Evolutionary conservation across 2,888 invertebrate species (phyloP), one percentile per base, ranked within the genome.

Genomic region (Shargacucullia verbasci): DNA sequence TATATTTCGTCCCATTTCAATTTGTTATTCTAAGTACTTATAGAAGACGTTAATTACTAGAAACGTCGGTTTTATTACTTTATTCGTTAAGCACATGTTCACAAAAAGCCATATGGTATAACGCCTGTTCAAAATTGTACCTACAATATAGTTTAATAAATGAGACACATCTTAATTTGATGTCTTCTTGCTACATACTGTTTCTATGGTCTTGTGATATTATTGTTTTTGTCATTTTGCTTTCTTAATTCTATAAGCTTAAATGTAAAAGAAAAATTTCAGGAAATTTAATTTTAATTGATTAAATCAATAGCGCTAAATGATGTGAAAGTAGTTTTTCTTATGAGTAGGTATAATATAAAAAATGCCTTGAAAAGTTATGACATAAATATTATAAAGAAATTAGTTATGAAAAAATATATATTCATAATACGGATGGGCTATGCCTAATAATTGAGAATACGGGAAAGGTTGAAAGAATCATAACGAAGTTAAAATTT

Each of bases 11-110:
- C 33, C 13, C 25, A 39, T 34, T 47, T 47, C 37, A 52, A 52
- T 58, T 49, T 59, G 52, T 39, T 50, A 47, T 45, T 54, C 33
- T 34, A 55, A 47, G 29, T 47, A 46, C 38, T 46, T 43, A 37
- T 45, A 59, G 52, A 45, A 57, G 54, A 53, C 35, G 47, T 29
- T 64, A 70, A 70, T 49, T 59, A 41, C 39, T 68, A 45, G 47
- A 59, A 59, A 53, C 68, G 33, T 1, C n/a, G 8, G 39, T 40
- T 68, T 59, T 74, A 65, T 62, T 63, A 52, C 59, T 53, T 40
- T 62, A 62, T 61, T 44, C 59, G 43, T 70, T 75, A 61, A 63
- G 40, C 72, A 74, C 62, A 75, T 70, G 73, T 68, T 61, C 49
- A n/a, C 34, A 39, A 25, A n/a, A 27, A 43, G 52, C 75, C 73